Evolutionary conservation across 2,888 invertebrate species (phyloP), one percentile per base, ranked within the genome.

Genomic region (Amiota mariae): DNA sequence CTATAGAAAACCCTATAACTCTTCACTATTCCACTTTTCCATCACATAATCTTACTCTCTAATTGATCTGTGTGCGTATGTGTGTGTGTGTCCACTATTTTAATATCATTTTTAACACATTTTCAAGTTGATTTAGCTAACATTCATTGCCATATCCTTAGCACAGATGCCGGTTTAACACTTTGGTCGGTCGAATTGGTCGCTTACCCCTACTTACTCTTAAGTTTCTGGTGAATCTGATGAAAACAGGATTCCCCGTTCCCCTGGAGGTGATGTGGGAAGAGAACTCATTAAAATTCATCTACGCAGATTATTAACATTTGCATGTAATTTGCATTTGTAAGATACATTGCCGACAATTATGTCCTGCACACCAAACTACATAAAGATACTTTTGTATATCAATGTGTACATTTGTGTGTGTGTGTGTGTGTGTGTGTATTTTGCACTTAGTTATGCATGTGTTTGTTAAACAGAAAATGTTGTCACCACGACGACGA

Each of bases 341-440:
- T 85, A 85, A 83, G 86, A 85, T 85, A 67, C 85, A 83, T 83
- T 84, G 86, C 83, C 82, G 82, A 83, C 82, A 83, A 85, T 83
- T 83, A 83, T 83, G 82, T 78, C 85, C 82, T 75, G 67, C 72
- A 67, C 47, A 72, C 54, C 80, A 78, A 8, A 59, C 36, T 61
- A 54, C 13, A 54, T 54, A 54, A 54, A 15, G 13, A 12, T 59
- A 18, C 18, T 15, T 59, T 20, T 63, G 46, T 63, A 11, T 63
- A 6, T 63, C n/a, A 36, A 20, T 59, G 15, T 18, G 11, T 20
- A 10, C 9, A 15, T 57, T 10, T 15, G 20, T 59, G 59, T 15
- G 57, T 57, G 1, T 18, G 15, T 57, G 6, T 15, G 11, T 51
- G 4, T 11, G 12, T 51, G 1, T 57, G 57, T 57, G 4, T 57